phyloP scores from a whole-genome alignment of 2,888 invertebrate species.

The Dryocosmus kuriphilus region DNA sequence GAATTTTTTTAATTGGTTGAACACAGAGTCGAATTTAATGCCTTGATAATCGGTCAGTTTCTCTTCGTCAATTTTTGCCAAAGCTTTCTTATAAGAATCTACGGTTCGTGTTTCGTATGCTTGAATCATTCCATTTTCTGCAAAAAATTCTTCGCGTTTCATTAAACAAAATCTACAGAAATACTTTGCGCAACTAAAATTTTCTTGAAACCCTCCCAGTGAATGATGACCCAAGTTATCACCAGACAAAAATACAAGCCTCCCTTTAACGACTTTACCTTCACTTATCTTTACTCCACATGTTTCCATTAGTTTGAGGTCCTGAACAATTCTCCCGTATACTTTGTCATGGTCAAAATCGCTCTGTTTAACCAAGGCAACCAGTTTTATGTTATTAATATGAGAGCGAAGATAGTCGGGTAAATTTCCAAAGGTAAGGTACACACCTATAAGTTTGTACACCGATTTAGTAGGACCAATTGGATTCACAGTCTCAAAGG shows the following conservation, averaged over 20 bases:
- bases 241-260: slow-evolving; percentile 42
- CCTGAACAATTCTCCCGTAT: slow-evolving; percentile 44
- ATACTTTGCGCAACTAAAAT: slow-evolving; percentile 42
- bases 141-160: slow-evolving; percentile 34
- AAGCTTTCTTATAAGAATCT: slow-evolving; percentile 15
- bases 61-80: neutral
- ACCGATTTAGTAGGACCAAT: slow-evolving; percentile 22
- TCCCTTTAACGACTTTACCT: slow-evolving; percentile 17
- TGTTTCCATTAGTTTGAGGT: slow-evolving; percentile 43
- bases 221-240: slow-evolving; percentile 45
- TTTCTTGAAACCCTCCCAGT: slow-evolving; percentile 44
- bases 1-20: slow-evolving; percentile 33
- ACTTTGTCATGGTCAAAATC: slow-evolving; percentile 46
- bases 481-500: slow-evolving; percentile 45
- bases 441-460: too few species aligned
- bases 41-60: slow-evolving; percentile 14
- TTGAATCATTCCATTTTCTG: slow-evolving; percentile 16
- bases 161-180: slow-evolving; percentile 46
- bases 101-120: slow-evolving; percentile 1
- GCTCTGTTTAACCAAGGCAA: slow-evolving; percentile 45
- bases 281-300: slow-evolving; percentile 20
- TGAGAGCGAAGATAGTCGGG: slow-evolving; percentile 32
- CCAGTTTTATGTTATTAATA: slow-evolving; percentile 43
- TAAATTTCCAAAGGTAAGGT: too few species aligned
- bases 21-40: slow-evolving; percentile 41